Conservation (phyloP, 2,113 vertebrate species). For the Pheucticus melanocephalus region DNA sequence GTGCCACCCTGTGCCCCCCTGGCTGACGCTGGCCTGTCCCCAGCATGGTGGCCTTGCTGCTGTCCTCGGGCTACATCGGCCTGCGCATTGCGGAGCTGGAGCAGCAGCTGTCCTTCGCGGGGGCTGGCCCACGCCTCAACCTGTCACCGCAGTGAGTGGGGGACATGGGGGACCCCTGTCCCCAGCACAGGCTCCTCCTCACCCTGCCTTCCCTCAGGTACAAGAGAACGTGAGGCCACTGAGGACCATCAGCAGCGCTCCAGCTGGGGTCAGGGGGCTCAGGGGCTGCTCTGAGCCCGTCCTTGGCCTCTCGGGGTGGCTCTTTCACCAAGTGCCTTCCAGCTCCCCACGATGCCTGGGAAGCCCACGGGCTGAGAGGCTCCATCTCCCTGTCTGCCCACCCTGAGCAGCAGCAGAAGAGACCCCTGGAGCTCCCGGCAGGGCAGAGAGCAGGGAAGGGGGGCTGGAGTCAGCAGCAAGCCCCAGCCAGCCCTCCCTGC, state of each 20-base stretch:
- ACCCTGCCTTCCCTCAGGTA: not conserved
- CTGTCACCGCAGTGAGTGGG: not conserved
- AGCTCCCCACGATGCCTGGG: rapidly evolving
- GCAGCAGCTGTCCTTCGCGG: constrained; percentile 75
- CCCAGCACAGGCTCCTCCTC: not conserved
- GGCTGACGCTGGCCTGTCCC: not conserved
- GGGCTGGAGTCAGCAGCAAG: not conserved
- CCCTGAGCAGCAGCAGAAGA: not conserved
- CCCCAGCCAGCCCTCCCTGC: not conserved
- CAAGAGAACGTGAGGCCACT: not conserved
- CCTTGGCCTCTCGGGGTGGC: rapidly evolving
- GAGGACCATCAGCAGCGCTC: not conserved
- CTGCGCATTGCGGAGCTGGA: constrained; percentile 83
- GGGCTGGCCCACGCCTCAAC: constrained; percentile 72
- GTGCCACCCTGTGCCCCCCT: not conserved
- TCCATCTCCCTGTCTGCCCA: not conserved
- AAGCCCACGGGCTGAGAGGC: not conserved
- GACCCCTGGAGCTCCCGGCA: rapidly evolving
- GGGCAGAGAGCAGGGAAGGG: not conserved
- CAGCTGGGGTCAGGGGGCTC: not conserved
- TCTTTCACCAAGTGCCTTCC: not conserved
- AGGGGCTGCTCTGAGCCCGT: not conserved
- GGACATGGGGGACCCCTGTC: not conserved
- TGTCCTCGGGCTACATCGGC: constrained; percentile 85
- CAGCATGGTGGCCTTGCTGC: constrained; percentile 81